A percentile compares a stretch with the other conserved stretches of the same genome.
Evolutionary conservation across 2,797 vertebrate genomes (phyloP).

Genomic region (Oreochromis mossambicus): DNA sequence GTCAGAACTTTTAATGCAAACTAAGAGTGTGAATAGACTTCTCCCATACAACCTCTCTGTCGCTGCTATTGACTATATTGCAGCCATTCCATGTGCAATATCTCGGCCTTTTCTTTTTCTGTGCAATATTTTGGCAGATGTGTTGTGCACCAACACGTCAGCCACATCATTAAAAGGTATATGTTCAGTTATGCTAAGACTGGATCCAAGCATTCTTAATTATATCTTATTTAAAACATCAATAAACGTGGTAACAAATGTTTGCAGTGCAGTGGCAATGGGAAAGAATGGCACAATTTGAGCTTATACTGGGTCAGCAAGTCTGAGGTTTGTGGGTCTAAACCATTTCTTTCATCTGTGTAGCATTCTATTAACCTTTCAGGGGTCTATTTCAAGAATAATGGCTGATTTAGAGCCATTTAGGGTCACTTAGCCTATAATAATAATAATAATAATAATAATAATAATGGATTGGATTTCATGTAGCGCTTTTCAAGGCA

Average conservation of each 20-base stretch:
- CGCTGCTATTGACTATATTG: neutral
- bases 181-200: neutral
- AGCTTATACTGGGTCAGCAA: neutral
- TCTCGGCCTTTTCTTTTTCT: neutral
- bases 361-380: neutral
- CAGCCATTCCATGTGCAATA: neutral
- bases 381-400: neutral
- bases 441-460: too few species aligned
- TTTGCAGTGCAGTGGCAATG: neutral
- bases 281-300: neutral
- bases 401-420: neutral
- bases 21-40: neutral
- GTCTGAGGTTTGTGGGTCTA: neutral
- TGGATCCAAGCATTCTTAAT: neutral
- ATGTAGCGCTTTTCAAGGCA: too few species aligned
- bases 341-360: neutral
- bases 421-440: too few species aligned
- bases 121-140: neutral
- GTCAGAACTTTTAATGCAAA: too few species aligned
- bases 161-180: neutral
- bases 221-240: neutral
- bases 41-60: neutral
- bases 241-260: neutral
- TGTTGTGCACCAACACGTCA: neutral
- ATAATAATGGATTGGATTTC: too few species aligned